Conservation (phyloP, 2,888 invertebrate genomes). For the Cephus runcator region DNA sequence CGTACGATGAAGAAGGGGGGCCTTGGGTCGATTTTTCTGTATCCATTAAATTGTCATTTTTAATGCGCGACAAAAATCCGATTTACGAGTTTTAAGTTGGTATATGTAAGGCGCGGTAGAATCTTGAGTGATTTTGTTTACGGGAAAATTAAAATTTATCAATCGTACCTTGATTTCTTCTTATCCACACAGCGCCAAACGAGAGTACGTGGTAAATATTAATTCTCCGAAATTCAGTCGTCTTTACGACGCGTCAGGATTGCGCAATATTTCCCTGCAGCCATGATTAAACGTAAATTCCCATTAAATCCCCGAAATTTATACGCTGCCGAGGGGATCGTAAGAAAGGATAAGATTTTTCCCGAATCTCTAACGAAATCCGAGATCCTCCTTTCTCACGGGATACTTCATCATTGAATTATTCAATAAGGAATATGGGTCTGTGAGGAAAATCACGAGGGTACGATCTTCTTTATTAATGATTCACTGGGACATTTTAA, state of each 20-base stretch:
- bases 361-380: not conserved
- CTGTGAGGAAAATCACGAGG: not conserved
- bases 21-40: not conserved
- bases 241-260: not conserved
- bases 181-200: not conserved
- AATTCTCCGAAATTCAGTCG: not conserved
- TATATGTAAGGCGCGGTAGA: not conserved
- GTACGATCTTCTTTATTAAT: not conserved
- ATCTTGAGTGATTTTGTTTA: not conserved
- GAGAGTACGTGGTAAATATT: not conserved
- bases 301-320: not conserved
- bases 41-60: not conserved
- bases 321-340: not conserved
- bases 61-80: not conserved
- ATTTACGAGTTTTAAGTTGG: not conserved
- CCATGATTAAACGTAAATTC: not conserved
- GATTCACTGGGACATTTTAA: not conserved
- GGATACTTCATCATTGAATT: not conserved
- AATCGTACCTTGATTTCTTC: not conserved
- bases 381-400: not conserved
- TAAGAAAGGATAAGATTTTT: not conserved
- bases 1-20: not conserved
- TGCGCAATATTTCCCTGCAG: not conserved
- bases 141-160: not conserved
- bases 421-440: not conserved